These are phyloP conservation scores for Cebidichthys violaceus DNA, from an alignment of 2,113 vertebrate species.

Conservation along the genomic window DNA sequence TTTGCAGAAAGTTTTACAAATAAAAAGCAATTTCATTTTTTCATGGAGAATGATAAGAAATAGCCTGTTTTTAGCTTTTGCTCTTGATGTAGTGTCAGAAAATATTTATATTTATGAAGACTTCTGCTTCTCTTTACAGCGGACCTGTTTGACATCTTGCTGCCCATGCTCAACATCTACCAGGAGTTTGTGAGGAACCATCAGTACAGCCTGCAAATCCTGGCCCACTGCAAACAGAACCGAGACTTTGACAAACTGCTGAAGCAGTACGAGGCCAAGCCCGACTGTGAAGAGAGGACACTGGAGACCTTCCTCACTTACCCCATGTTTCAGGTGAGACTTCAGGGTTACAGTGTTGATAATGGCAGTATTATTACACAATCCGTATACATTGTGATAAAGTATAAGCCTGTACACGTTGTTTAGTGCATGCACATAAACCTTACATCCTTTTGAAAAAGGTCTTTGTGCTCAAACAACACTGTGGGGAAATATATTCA, in stretches of 20 bases:
- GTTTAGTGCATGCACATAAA: too few species aligned
- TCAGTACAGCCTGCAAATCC: constrained; percentile 98
- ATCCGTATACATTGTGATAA: neutral
- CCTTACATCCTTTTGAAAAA: neutral
- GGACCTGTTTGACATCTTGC: constrained; percentile 96
- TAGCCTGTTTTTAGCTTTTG: neutral
- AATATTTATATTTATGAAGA: neutral
- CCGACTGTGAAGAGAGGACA: constrained; percentile 97
- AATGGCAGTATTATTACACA: neutral
- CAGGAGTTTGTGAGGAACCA: constrained; percentile 99
- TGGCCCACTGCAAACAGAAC: constrained; percentile 99
- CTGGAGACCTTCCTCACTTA: constrained; percentile 98
- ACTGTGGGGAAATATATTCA: neutral
- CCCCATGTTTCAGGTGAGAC: constrained; percentile 92
- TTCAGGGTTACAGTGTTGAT: neutral
- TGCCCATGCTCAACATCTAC: constrained; percentile 99
- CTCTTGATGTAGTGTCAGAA: neutral
- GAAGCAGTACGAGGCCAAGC: constrained; percentile 98
- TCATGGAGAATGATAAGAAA: neutral
- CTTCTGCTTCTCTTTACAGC: constrained; percentile 79
- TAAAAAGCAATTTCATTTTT: neutral
- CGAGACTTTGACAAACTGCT: constrained; percentile 97
- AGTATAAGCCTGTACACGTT: neutral
- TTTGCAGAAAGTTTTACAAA: neutral
- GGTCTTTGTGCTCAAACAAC: neutral